A percentile compares a stretch with the other conserved stretches of the same genome.
Evolutionary conservation across 2,113 vertebrate genomes (phyloP).

Genomic region (Hemichromis elongatus): DNA sequence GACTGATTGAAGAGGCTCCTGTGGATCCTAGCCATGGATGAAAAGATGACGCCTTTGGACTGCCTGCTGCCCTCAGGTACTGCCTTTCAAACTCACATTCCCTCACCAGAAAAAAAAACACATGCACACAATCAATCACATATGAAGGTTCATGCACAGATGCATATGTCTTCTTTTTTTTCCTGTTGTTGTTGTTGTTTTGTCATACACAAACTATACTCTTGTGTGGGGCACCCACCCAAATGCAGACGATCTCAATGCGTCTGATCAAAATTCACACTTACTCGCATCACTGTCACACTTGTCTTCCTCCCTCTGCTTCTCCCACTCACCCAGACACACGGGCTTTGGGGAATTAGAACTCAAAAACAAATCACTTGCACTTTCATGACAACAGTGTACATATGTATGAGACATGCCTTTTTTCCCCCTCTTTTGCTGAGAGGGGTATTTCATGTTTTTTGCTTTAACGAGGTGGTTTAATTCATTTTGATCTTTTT

Average conservation of each 20-base stretch:
- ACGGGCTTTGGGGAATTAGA: slow-evolving; percentile 23
- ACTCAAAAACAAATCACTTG: slow-evolving; percentile 41
- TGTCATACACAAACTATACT: neutral
- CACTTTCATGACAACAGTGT: slow-evolving; percentile 20
- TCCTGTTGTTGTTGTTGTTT: neutral
- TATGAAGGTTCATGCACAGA: neutral
- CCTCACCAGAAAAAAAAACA: neutral
- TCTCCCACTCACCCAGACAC: slow-evolving; percentile 12
- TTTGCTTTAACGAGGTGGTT: neutral
- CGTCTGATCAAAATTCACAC: slow-evolving; percentile 21
- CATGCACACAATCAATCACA: neutral
- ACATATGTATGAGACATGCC: slow-evolving; percentile 10
- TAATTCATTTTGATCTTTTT: neutral
- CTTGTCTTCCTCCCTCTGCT: slow-evolving; percentile 7
- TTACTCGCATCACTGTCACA: slow-evolving; percentile 21
- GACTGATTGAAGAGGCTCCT: slow-evolving; percentile 16
- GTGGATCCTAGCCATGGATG: slow-evolving; percentile 58
- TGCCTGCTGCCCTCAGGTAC: slow-evolving; percentile 75
- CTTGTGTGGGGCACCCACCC: neutral
- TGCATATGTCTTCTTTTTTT: neutral
- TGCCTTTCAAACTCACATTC: neutral
- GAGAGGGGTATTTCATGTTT: neutral
- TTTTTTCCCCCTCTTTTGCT: neutral
- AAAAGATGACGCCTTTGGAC: slow-evolving; percentile 71
- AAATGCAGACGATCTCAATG: neutral